Evolutionary conservation across 2,888 invertebrate genomes (phyloP).

Genomic region (Odontocerum albicorne): DNA sequence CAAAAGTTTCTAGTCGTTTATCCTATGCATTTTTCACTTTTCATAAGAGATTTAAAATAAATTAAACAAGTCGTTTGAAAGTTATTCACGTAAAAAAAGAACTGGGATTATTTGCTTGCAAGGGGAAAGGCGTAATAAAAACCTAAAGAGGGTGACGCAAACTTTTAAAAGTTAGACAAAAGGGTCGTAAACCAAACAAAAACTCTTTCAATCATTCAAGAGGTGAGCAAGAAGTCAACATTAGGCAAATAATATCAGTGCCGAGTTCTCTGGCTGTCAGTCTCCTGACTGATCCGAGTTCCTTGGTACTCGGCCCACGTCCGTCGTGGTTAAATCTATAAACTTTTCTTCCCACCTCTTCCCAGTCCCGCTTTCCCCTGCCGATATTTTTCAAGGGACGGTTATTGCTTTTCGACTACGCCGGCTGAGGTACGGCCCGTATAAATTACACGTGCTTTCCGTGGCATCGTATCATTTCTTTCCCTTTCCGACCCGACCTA

Average conservation of each 20-base stretch:
- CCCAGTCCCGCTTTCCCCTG: conserved; percentile 3
- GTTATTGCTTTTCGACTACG: conserved; percentile 36
- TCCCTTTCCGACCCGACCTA: background rate
- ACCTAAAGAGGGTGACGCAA: too few species aligned
- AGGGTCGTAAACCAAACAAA: conserved; percentile 14
- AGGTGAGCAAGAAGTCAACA: conserved; percentile 19
- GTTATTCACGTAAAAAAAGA: too few species aligned
- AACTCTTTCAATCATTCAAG: conserved; percentile 21
- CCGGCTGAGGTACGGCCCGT: conserved; percentile 23
- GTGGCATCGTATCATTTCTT: conserved; percentile 26
- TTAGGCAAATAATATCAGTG: conserved; percentile 34
- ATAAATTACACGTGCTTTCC: conserved; percentile 36
- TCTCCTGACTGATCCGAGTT: conserved; percentile 13
- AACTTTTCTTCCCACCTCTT: conserved; percentile 31
- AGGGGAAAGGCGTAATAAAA: too few species aligned
- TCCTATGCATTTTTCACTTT: too few species aligned
- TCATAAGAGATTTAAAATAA: too few species aligned
- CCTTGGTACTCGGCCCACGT: conserved; percentile 32
- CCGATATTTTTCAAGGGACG: conserved; percentile 36
- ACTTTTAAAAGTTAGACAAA: conserved; percentile 1
- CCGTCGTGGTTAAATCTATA: conserved; percentile 37
- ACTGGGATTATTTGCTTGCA: too few species aligned
- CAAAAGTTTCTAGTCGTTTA: too few species aligned
- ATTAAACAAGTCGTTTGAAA: too few species aligned
- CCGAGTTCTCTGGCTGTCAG: conserved; percentile 19